Evolutionary conservation across 2,888 invertebrate genomes (phyloP), one percentile per base, ranked within the genome.

Genomic region (Chalcis sispes): DNA sequence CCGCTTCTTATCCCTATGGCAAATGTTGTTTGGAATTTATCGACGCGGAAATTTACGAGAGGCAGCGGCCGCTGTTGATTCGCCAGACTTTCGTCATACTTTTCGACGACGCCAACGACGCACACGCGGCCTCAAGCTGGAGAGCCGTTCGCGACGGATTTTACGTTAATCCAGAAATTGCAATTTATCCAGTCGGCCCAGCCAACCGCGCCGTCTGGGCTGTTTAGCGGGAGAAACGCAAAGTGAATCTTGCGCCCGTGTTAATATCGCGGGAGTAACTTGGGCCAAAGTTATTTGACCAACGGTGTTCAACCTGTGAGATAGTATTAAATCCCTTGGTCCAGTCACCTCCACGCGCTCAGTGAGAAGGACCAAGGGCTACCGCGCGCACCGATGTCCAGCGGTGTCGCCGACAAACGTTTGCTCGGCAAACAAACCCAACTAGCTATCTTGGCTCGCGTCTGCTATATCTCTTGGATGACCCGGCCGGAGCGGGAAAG

Each of bases 321-420:
- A 85, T 85, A 83, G 87, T 88, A 87, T 88, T 87, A 87, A 87
- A 88, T 85, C 84, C 85, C 82, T 81, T 66, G 62, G 78, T 80
- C 80, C 70, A 73, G 32, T 13, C 15, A 13, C 15, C 77, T 72
- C 79, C 79, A 77, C 77, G 77, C 82, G n/a, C 82, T 80, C 80
- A 79, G 82, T 85, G 85, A 83, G 80, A 83, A 81, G 27, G 25
- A 52, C 25, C 23, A 18, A 32, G 5, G 13, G 25, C 46, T 36
- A 32, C 4, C n/a, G 13, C 23, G 23, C 7, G 85, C 87, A 86
- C 85, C 87, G 85, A 86, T 87, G 88, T 87, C 86, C 87, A 82
- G 85, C 86, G 87, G 88, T 88, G 88, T 88, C 88, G 87, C 87
- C 85, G 85, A 86, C 88, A 88, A 88, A 88, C 88, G 88, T 88